Conservation (phyloP, 2,888 invertebrate genomes). For the Pristionchus mayeri region DNA sequence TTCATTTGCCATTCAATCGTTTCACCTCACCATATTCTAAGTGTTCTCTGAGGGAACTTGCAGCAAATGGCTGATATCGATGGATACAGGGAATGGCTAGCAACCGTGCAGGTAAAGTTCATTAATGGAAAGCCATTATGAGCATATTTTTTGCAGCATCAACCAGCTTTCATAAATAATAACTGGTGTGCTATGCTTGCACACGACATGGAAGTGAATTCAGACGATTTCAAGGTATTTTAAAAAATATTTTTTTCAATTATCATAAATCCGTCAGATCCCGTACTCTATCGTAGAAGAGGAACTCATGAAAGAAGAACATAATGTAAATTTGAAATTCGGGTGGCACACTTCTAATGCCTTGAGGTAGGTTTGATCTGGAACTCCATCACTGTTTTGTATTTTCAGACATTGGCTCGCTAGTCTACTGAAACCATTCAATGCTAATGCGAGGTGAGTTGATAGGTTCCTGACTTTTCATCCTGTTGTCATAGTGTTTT, state of each 20-base stretch:
- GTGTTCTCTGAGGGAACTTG: too few relatives aligned
- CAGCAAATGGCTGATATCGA: background rate
- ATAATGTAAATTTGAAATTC: background rate
- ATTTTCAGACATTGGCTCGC: background rate
- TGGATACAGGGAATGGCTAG: background rate
- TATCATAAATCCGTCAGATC: background rate
- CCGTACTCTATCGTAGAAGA: conserved; percentile 11
- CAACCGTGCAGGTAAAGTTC: background rate
- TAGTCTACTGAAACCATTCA: background rate
- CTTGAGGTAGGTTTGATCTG: background rate
- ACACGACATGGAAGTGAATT: background rate
- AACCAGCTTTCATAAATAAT: background rate
- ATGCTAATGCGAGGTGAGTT: background rate
- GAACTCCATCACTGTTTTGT: background rate
- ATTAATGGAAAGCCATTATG: background rate
- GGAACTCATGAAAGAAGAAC: background rate
- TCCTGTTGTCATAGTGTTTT: background rate
- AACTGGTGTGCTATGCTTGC: background rate
- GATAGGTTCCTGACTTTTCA: too few relatives aligned
- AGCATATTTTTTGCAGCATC: background rate
- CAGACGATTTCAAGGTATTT: background rate
- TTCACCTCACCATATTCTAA: too few relatives aligned
- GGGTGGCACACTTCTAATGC: background rate
- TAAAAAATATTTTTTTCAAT: background rate
- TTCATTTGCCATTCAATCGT: too few relatives aligned